Evolutionary conservation across 2,797 vertebrate species (phyloP).

Genomic region (Hafferia zeledoni): DNA sequence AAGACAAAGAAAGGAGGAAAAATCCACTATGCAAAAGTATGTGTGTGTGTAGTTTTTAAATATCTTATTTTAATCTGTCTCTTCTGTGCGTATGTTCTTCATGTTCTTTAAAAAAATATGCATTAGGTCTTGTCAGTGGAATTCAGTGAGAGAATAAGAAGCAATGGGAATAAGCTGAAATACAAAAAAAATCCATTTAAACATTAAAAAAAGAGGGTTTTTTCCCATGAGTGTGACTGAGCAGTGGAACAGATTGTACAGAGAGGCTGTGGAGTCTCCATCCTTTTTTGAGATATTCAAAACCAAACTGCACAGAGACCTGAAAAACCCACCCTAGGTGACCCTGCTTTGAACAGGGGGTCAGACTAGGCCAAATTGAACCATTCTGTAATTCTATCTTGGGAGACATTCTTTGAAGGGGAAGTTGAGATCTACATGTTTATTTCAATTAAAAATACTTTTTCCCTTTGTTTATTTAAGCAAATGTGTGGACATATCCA

Average conservation of each 20-base stretch:
- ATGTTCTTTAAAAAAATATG: not conserved
- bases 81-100: not conserved
- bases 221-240: not conserved
- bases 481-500: not conserved
- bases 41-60: not conserved
- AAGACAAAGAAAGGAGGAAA: not conserved
- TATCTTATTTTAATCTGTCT: not conserved
- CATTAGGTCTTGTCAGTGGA: not conserved
- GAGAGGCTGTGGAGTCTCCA: not conserved
- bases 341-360: not conserved
- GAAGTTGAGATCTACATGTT: not conserved
- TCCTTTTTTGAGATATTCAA: not conserved
- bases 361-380: not conserved
- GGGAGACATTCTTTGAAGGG: not conserved
- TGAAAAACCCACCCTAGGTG: not conserved
- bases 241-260: not conserved
- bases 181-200: not conserved
- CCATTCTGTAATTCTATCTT: not conserved
- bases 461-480: not conserved
- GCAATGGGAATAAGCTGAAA: not conserved
- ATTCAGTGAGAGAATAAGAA: not conserved
- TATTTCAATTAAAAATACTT: not conserved
- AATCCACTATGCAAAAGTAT: not conserved
- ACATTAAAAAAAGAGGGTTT: rapidly evolving
- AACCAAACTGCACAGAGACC: not conserved